Evolutionary conservation across 2,113 vertebrate species (phyloP).

Genomic region (Clarias magur): DNA sequence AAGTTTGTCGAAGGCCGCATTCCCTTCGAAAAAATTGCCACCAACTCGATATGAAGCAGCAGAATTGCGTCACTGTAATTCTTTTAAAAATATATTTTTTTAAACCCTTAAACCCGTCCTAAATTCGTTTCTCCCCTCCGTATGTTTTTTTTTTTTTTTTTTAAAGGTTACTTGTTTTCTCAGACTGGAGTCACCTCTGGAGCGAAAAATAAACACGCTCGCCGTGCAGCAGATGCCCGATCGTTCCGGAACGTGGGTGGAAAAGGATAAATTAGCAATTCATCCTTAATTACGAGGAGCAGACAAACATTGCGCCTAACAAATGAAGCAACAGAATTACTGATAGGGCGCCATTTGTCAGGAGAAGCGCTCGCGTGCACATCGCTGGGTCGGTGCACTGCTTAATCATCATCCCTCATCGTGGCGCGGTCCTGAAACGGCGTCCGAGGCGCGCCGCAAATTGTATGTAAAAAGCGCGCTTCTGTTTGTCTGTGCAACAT

Average conservation of each 20-base stretch:
- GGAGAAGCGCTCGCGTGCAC: slow-evolving; percentile 4
- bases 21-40: not conserved
- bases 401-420: slow-evolving; percentile 34
- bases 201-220: slow-evolving; percentile 13
- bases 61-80: not conserved
- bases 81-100: too few relatives aligned
- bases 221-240: slow-evolving; percentile 21
- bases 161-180: not conserved
- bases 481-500: not conserved
- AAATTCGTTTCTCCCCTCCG: not conserved
- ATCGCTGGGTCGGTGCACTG: not conserved
- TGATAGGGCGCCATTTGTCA: slow-evolving; percentile 26
- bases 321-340: slow-evolving; percentile 49
- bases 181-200: slow-evolving; percentile 2
- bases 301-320: slow-evolving; percentile 45
- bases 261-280: slow-evolving; percentile 58
- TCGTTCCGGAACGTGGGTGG: slow-evolving; percentile 45
- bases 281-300: slow-evolving; percentile 55
- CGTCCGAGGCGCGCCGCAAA: not conserved
- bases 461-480: not conserved
- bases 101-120: not conserved
- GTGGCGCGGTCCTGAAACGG: not conserved
- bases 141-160: not conserved
- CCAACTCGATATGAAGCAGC: not conserved
- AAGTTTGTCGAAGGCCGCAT: not conserved